Conservation (phyloP, 2,113 vertebrate species). For the Cyprinus carpio region DNA sequence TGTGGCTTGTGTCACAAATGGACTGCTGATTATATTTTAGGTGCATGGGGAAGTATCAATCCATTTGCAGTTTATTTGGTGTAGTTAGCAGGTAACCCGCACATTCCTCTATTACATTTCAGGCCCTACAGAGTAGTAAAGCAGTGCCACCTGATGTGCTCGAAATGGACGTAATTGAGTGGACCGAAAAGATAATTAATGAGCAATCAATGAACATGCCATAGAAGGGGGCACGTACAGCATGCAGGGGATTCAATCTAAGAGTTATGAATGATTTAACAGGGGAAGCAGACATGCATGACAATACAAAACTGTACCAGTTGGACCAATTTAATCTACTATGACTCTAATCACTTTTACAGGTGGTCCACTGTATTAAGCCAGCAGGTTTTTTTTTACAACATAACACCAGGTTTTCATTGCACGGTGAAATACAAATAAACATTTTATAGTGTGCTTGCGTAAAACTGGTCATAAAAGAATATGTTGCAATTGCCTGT, state of each 20-base stretch:
- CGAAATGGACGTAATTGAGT: slow-evolving; percentile 75
- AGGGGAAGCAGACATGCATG: slow-evolving; percentile 74
- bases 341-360: slow-evolving; percentile 46
- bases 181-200: slow-evolving; percentile 80
- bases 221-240: slow-evolving; percentile 62
- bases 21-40: neutral
- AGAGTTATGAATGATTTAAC: slow-evolving; percentile 78
- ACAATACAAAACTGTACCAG: slow-evolving; percentile 68
- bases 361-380: slow-evolving; percentile 30
- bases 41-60: slow-evolving; percentile 56
- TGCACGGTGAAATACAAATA: slow-evolving; percentile 8
- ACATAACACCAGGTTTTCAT: slow-evolving; percentile 8
- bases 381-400: too few species aligned
- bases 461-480: slow-evolving; percentile 35
- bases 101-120: slow-evolving; percentile 39
- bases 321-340: slow-evolving; percentile 55
- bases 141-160: slow-evolving; percentile 63
- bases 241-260: slow-evolving; percentile 71
- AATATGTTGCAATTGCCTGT: neutral
- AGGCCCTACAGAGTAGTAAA: slow-evolving; percentile 62
- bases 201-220: slow-evolving; percentile 76
- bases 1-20: neutral
- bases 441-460: slow-evolving; percentile 23
- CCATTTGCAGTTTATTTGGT: slow-evolving; percentile 41
- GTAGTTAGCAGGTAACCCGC: neutral